phyloP scores from a whole-genome alignment of 2,797 vertebrate genomes.

The Danionella dracula region DNA sequence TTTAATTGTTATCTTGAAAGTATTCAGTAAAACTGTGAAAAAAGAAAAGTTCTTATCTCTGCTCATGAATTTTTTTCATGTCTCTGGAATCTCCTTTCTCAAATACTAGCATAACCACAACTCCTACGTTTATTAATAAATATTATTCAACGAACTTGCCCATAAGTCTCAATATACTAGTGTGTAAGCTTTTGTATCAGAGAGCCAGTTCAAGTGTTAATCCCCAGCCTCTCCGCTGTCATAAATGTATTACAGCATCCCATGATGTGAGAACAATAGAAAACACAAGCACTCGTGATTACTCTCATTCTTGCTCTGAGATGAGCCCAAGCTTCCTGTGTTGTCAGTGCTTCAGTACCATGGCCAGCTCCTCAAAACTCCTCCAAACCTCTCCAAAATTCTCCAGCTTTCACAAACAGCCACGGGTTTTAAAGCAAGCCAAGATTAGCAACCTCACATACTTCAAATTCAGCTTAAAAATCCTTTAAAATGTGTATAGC shows the following conservation, averaged over 20 bases:
- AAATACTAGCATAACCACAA: too few species aligned
- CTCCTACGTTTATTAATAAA: too few species aligned
- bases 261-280: neutral
- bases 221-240: neutral
- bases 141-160: too few species aligned
- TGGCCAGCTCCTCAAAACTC: slow-evolving; percentile 41
- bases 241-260: neutral
- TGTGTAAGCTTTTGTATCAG: too few species aligned
- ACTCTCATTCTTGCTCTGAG: slow-evolving; percentile 7
- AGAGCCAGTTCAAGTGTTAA: too few species aligned
- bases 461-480: neutral
- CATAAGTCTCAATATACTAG: neutral
- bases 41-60: too few species aligned
- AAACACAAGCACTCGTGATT: neutral
- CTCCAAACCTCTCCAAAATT: slow-evolving; percentile 1
- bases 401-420: neutral
- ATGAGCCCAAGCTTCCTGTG: neutral
- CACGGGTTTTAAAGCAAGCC: neutral
- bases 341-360: slow-evolving; percentile 50
- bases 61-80: too few species aligned
- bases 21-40: too few species aligned
- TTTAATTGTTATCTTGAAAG: too few species aligned
- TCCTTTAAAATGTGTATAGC: too few species aligned
- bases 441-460: neutral
- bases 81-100: too few species aligned